Conservation (phyloP, 2,797 vertebrate genomes). For the Hypotaenidia okinawae region DNA sequence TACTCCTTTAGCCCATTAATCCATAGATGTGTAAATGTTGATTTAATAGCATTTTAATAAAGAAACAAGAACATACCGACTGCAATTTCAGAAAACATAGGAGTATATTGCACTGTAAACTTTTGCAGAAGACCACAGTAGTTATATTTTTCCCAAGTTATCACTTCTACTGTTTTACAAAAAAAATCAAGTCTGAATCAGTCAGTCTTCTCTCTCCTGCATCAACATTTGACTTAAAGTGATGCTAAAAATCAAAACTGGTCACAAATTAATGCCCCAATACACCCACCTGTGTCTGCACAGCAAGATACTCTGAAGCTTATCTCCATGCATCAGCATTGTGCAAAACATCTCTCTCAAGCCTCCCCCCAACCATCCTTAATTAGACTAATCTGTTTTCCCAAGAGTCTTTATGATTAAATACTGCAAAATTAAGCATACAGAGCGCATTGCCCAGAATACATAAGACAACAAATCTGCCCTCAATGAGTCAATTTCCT, state of each 20-base stretch:
- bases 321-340: neutral
- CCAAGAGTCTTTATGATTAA: neutral
- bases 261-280: neutral
- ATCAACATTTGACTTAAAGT: neutral
- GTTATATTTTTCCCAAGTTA: neutral
- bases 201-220: neutral
- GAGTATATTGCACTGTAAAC: neutral
- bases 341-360: neutral
- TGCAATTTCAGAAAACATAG: neutral
- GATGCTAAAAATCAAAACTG: neutral
- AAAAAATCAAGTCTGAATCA: neutral
- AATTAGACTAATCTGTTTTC: neutral
- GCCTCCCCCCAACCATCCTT: neutral
- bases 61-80: neutral
- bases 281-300: neutral
- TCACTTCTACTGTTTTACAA: neutral
- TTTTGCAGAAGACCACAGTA: neutral
- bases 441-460: neutral
- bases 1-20: neutral
- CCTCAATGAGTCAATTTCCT: neutral
- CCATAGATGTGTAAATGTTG: neutral
- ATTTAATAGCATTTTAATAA: neutral
- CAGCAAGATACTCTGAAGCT: neutral
- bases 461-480: neutral
- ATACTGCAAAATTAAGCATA: neutral